A percentile compares a stretch with the other conserved stretches of the same genome.
These are phyloP conservation scores for Brevipalpus yothersi DNA, from an alignment of 1,140 invertebrate species.

Conservation along the genomic window DNA sequence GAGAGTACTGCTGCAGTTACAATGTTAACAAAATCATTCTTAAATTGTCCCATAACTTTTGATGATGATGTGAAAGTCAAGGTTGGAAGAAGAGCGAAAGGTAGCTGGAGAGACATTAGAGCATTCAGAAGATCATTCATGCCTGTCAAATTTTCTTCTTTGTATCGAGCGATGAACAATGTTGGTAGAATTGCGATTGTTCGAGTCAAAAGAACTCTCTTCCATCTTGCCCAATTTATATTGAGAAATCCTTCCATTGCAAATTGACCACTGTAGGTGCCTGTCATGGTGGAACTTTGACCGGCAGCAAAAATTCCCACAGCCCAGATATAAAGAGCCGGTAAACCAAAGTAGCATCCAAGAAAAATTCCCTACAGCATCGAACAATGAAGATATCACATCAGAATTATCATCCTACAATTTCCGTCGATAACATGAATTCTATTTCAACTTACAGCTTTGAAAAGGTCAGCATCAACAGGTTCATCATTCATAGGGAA, in stretches of 20 bases:
- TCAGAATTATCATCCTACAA: slow-evolving; percentile 11
- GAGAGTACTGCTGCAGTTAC: slow-evolving; percentile 5
- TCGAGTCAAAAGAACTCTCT: slow-evolving; percentile 18
- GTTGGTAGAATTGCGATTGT: slow-evolving; percentile 21
- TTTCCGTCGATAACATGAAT: too few species aligned
- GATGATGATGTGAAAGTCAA: slow-evolving; percentile 7
- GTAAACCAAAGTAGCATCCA: slow-evolving; percentile 13
- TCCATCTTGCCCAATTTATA: slow-evolving; percentile 22
- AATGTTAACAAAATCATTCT: not conserved
- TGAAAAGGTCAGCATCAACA: slow-evolving; percentile 36
- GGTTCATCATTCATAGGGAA: not conserved
- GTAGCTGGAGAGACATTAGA: slow-evolving; percentile 7
- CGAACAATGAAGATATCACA: not conserved
- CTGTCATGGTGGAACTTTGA: slow-evolving; percentile 29
- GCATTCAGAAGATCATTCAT: slow-evolving; percentile 10
- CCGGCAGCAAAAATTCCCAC: slow-evolving; percentile 31
- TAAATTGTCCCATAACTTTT: slow-evolving; percentile 7
- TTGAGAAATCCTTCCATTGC: slow-evolving; percentile 19
- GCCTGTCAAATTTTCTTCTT: slow-evolving; percentile 2
- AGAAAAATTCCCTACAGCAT: slow-evolving; percentile 10
- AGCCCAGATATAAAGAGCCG: slow-evolving; percentile 27
- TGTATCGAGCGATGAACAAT: slow-evolving; percentile 16
- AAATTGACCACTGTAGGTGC: slow-evolving; percentile 25
- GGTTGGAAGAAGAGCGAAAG: slow-evolving; percentile 7
- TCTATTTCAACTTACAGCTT: slow-evolving; percentile 30